phyloP scores from a whole-genome alignment of 2,888 invertebrate genomes.

The Heteromurus nitidus region DNA sequence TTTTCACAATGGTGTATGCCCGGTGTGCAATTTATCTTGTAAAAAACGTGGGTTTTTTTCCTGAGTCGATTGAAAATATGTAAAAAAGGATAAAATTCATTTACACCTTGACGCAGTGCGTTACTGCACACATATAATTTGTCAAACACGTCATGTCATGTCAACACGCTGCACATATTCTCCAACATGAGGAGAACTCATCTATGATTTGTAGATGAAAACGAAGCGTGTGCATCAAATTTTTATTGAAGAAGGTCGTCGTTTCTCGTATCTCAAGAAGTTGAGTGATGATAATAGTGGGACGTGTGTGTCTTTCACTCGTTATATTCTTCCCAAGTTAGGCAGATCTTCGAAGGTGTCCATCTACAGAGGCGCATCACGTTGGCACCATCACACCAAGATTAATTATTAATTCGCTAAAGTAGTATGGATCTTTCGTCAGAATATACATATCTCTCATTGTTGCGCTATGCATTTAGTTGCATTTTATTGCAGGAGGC shows the following conservation, averaged over 20 bases:
- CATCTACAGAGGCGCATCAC: too few species aligned
- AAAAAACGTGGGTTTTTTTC: too few species aligned
- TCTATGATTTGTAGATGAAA: not conserved
- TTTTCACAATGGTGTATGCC: too few species aligned
- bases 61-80: too few species aligned
- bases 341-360: constrained; percentile 1
- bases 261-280: constrained; percentile 6
- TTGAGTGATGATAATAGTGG: constrained; percentile 9
- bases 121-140: constrained; percentile 52
- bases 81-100: constrained; percentile 46
- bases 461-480: too few species aligned
- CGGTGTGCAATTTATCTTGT: too few species aligned
- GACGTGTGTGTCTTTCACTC: not conserved
- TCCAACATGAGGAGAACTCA: not conserved
- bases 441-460: too few species aligned
- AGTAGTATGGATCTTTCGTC: too few species aligned
- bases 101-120: constrained; percentile 54
- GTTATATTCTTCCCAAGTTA: constrained; percentile 3
- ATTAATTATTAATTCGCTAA: constrained; percentile 22
- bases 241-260: constrained; percentile 36
- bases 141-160: constrained; percentile 64
- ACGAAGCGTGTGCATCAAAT: not conserved
- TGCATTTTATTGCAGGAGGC: too few species aligned
- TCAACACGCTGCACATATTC: constrained; percentile 20
- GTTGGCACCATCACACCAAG: not conserved